Conservation (phyloP, 2,113 vertebrate genomes). For the Podocnemis expansa region DNA sequence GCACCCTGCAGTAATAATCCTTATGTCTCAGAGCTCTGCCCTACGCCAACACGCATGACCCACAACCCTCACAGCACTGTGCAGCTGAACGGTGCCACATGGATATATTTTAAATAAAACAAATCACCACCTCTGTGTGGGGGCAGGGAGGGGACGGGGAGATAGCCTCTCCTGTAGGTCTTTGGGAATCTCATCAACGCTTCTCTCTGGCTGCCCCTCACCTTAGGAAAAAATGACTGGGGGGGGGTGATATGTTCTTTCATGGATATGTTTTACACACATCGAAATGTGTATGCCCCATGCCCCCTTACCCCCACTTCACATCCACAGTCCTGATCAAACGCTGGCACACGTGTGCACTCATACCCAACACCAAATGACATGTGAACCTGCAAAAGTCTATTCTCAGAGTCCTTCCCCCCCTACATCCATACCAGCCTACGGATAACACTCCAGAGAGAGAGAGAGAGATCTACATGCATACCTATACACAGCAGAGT, state of each 20-base stretch:
- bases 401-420: background rate
- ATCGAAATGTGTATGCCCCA: rapidly evolving
- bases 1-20: background rate
- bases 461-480: background rate
- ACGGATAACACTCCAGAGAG: no score
- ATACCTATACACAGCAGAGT: background rate
- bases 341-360: background rate
- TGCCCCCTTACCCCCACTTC: rapidly evolving
- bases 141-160: no score
- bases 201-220: background rate
- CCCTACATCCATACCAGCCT: background rate
- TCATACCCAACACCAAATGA: background rate
- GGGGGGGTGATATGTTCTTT: background rate
- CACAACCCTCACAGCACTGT: rapidly evolving
- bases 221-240: background rate
- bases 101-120: rapidly evolving
- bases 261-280: background rate
- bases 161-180: rapidly evolving
- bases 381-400: background rate
- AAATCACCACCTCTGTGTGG: rapidly evolving
- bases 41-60: background rate
- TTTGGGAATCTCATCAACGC: background rate
- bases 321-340: background rate
- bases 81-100: rapidly evolving
- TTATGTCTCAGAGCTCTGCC: background rate